Base-by-base conservation (phyloP, 1,140 invertebrate genomes). In the Dinoponera quadriceps region DNA sequence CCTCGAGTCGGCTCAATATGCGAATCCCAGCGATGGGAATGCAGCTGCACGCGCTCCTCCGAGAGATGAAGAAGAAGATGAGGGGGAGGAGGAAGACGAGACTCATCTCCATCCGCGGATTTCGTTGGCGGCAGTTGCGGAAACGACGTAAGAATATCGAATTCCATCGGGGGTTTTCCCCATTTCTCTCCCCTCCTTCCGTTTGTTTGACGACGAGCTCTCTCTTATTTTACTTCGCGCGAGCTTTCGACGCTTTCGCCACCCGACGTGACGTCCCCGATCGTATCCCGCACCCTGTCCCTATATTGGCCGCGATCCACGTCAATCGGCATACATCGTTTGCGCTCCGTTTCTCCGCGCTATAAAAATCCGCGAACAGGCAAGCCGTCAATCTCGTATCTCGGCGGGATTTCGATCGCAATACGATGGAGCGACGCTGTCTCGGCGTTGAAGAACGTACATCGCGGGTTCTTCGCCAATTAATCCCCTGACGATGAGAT, bases 141-240 rank as follows among this genome's bases (percentile, higher is more conserved):
- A 54, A 72, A 54, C 25, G 51, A 51, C 33, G 48, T 65, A 65
- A n/a, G 57, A 22, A 81, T 84, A 81, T 88, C 69, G 82, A 86
- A 88, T 88, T 68, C 66, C 78, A 75, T 22, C 20, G 57, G 80
- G 59, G 33, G 33, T 51, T 66, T 57, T 22, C 69, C 0, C 3
- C 48, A n/a, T 22, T 83, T 25, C 48, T 20, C 25, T 66, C 44
- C 25, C 33, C 13, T 22, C 7, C 13, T 0, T 44, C 29, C 11
- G 4, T 44, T 44, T 9, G 4, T 44, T 44, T 44, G 7, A 44
- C 38, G 16, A 18, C 48, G 16, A 51, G 3, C 18, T 68, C 18
- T 68, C 18, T 27, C n/a, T 44, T 44, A 20, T 51, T 44, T 44
- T 44, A 44, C 7, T 11, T 54, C n/a, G 13, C 33, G 38, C 33